Evolutionary conservation across 1,140 invertebrate genomes (phyloP).

Genomic region (Drosophila mayri): DNA sequence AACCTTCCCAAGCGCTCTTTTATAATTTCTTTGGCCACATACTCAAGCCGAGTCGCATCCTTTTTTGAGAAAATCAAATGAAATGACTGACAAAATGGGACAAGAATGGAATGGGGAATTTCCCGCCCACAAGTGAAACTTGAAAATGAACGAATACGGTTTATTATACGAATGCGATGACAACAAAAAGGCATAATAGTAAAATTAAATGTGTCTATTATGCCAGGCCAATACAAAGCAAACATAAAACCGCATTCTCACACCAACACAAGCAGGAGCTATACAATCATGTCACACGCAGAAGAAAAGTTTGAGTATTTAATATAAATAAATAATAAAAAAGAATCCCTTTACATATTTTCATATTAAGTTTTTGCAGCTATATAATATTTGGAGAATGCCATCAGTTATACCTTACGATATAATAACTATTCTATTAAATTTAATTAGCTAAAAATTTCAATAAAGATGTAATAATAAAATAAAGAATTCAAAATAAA

Average conservation of each 20-base stretch:
- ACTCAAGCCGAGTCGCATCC: conserved; percentile 6
- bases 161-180: conserved; percentile 82
- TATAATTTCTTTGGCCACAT: conserved; percentile 54
- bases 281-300: conserved; percentile 34
- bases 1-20: conserved; percentile 19
- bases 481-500: too few species aligned
- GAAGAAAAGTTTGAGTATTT: neutral
- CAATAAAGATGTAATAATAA: too few species aligned
- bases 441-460: too few species aligned
- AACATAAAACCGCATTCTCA: conserved; percentile 73
- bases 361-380: neutral
- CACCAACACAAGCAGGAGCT: conserved; percentile 14
- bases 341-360: neutral
- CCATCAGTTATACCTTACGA: too few species aligned
- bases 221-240: conserved; percentile 79
- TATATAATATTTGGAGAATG: too few species aligned
- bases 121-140: conserved; percentile 55
- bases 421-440: too few species aligned
- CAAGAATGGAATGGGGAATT: conserved; percentile 30
- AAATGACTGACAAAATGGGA: conserved; percentile 76
- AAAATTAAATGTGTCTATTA: conserved; percentile 84
- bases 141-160: conserved; percentile 72
- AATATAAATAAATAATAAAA: neutral
- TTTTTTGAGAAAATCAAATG: conserved; percentile 67
- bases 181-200: conserved; percentile 83